Base-by-base conservation (phyloP, 2,888 invertebrate genomes). In the Mimumesa dahlbomi region DNA sequence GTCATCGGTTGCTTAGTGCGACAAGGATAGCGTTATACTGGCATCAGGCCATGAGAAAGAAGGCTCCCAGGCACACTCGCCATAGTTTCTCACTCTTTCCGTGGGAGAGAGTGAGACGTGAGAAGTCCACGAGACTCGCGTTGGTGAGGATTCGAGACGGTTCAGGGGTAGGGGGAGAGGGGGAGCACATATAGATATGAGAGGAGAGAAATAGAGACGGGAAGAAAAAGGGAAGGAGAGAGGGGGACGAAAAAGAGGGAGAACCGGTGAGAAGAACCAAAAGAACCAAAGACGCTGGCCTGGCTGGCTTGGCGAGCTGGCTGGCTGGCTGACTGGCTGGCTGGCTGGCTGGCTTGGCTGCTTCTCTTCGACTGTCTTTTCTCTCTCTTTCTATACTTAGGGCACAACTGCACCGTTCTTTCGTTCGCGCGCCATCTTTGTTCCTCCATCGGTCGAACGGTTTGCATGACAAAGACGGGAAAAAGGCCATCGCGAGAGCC, bases 21-120 rank as follows among this genome's bases (percentile, higher is more conserved):
- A 82, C 36, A 52, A 45, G 70, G 79, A 79, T 40, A 34, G 29
- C 11, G n/a, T 42, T 43, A 48, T 14, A n/a, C 77, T 79, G 79
- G 77, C 78, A 81, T 76, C 79, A 58, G 76, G 81, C 84, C 79
- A 83, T 78, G 80, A 82, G 81, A 83, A 83, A 80, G 82, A 80
- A 79, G 75, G 71, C 67, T 77, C 73, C 62, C 63, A 63, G 67
- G 73, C 73, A 61, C 52, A 56, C 56, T 46, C 45, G 42, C 40
- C 13, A 13, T 21, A 11, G 5, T 34, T 42, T 31, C 16, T 21
- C 31, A 18, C 46, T 38, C 38, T 4, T 13, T 9, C 7, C 70
- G 46, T 45, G 50, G 31, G 65, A 57, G 66, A 46, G 52, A 68
- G 67, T 14, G 50, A 49, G 62, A 57, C 53, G 62, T 18, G 67